phyloP scores from a whole-genome alignment of 37 sponge, comb jelly and placozoan genomes.

The Cliona cf. orientalis region DNA sequence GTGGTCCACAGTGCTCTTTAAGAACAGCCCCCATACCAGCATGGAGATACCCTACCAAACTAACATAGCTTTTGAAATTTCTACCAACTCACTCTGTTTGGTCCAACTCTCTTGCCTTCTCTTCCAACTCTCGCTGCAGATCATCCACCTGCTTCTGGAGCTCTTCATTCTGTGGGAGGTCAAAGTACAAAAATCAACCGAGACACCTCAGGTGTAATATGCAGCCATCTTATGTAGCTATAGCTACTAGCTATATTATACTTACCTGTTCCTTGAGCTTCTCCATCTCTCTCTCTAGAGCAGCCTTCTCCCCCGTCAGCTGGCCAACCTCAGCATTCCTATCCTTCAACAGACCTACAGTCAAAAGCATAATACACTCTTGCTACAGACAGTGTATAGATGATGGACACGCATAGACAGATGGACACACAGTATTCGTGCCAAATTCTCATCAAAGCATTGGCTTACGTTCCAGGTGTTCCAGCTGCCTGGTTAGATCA shows the following conservation, averaged over 20 bases:
- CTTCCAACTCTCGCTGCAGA: slow-evolving; percentile 46
- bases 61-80: no score
- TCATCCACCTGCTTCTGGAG: slow-evolving; percentile 21
- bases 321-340: slow-evolving; percentile 43
- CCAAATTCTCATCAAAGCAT: neutral
- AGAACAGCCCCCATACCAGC: neutral
- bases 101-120: slow-evolving; percentile 25
- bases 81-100: slow-evolving; percentile 57
- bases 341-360: slow-evolving; percentile 13
- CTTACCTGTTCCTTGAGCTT: slow-evolving; percentile 47
- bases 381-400: neutral
- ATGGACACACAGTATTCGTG: neutral
- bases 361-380: neutral
- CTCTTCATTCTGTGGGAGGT: neutral
- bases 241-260: neutral
- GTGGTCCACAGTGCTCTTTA: slow-evolving; percentile 41
- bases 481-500: slow-evolving; percentile 48
- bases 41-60: no score
- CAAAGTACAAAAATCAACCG: neutral
- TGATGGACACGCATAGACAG: neutral
- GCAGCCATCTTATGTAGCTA: no score
- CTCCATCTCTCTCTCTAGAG: slow-evolving; percentile 54
- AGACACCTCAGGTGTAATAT: no score
- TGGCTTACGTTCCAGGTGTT: slow-evolving; percentile 59
- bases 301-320: slow-evolving; percentile 51